Percentiles rank a stretch among this genome's conserved stretches.
Evolutionary conservation across 2,113 vertebrate species (phyloP).

Genomic region (Mustela nigripes): DNA sequence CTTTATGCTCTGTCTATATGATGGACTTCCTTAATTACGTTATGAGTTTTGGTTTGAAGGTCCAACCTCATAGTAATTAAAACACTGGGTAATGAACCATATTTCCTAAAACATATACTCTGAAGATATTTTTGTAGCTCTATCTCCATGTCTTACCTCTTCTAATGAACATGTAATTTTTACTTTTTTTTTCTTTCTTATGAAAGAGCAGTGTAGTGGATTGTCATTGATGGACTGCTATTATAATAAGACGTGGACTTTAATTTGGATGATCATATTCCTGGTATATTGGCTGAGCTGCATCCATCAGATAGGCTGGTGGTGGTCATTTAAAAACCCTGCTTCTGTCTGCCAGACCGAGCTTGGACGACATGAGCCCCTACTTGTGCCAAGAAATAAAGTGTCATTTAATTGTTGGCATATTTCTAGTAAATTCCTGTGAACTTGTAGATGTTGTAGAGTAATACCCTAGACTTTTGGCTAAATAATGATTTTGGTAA

Average conservation of each 20-base stretch:
- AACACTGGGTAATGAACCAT: constrained; percentile 71
- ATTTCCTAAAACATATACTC: constrained; percentile 59
- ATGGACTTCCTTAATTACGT: constrained; percentile 83
- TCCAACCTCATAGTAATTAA: constrained; percentile 79
- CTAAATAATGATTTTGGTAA: constrained; percentile 50
- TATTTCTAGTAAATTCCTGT: constrained; percentile 75
- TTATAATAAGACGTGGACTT: constrained; percentile 81
- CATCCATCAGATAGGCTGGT: constrained; percentile 47
- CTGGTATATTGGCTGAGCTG: constrained; percentile 35
- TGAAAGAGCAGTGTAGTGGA: constrained; percentile 39
- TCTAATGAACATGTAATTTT: constrained; percentile 54
- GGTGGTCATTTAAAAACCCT: constrained; percentile 65
- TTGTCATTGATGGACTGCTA: constrained; percentile 36
- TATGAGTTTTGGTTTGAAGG: constrained; percentile 77
- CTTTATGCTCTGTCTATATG: constrained; percentile 76
- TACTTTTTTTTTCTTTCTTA: background rate
- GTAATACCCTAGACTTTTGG: constrained; percentile 26
- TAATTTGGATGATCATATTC: constrained; percentile 55
- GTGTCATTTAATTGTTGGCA: constrained; percentile 76
- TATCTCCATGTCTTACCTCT: background rate
- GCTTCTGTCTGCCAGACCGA: constrained; percentile 70
- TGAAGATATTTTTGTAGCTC: constrained; percentile 52
- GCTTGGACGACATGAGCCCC: constrained; percentile 50
- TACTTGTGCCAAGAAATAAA: constrained; percentile 76
- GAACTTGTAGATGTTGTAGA: constrained; percentile 72